Evolutionary conservation across 1,140 invertebrate genomes (phyloP), one percentile per base, ranked within the genome.

Genomic region (Bombus breviceps): DNA sequence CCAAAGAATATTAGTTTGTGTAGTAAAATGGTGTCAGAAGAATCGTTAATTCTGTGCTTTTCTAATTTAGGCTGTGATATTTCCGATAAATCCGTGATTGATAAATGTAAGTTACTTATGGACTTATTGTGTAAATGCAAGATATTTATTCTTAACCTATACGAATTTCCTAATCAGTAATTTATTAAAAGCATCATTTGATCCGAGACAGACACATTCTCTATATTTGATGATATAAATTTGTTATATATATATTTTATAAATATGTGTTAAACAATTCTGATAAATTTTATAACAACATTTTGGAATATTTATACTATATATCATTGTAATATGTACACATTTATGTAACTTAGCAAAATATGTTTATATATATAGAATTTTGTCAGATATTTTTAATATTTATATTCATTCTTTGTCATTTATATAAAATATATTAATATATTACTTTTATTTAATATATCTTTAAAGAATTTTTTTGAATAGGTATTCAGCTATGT

Each of bases 401-500:
- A 53, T 66, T 59, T 75, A 13, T 37, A 75, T 82, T 32, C 3
- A 22, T 25, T 37, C 47, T 57, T 39, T 32, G 5, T 6, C 8
- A 47, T 47, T 39, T 41, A 79, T 74, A 8, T 37, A 37, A 39
- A 69, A 69, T 41, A 41, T 64, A 13, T 25, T 32, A 28, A 32
- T 68, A n/a, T 28, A 28, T 57, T 64, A 1, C 32, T 53, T 66
- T 59, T 18, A 34, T 76, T 37, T 12, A 28, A 57, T 41, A 73
- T 12, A 74, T 39, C n/a, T 37, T 18, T 10, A 71, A 41, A 32
- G 18, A 28, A n/a, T 41, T 43, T 88, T 77, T 78, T 77, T 72
- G 57, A 82, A 64, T 43, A 95, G 95, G 95, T 93, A 75, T 93
- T 10, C 93, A 95, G 85, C 68, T 95, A 47, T 95, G 95, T 83